Evolutionary conservation across 2,888 invertebrate species (phyloP), one percentile per base, ranked within the genome.

Genomic region (Drosophila nr. fundita): DNA sequence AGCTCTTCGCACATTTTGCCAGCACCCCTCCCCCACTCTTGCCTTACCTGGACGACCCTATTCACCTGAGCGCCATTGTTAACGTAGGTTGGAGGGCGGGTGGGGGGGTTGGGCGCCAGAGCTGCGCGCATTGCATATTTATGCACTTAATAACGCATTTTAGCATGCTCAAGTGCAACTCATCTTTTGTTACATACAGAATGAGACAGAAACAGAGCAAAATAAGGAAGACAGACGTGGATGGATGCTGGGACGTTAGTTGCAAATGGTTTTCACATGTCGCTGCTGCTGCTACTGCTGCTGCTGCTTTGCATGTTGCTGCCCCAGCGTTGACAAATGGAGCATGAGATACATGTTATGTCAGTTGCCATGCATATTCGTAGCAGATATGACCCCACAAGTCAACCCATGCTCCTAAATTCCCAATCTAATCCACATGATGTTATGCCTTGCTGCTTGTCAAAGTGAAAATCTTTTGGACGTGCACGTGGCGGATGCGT

Each of bases 91-190:
- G 29, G 27, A 18, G 29, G 7, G 15, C 13, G 40, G 34, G 15
- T 32, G 42, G 29, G 2, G 10, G 10, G 29, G 45, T 32, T 32
- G 32, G 32, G 32, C 32, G 54, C 8, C 24, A 45, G 32, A 50
- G 66, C 59, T 66, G 60, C 68, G 76, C 78, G 80, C 76, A 85
- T 76, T 90, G 88, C 88, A 89, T 89, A 90, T 89, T 89, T 89
- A 90, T 89, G 90, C 88, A 89, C 88, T 89, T 89, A 90, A 89
- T 89, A 89, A 90, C 87, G 87, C 90, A 90, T 88, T 90, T 85
- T 85, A 88, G 83, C 87, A 88, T 87, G 82, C 83, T 83, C 83
- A 90, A 89, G 88, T 85, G 85, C 82, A 87, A 74, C 88, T 89
- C 86, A 89, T 81, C 87, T 87, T 89, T 89, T 87, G 87, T 87